Percentiles rank a stretch among this genome's conserved stretches.
Evolutionary conservation across 1,140 invertebrate species (phyloP).

Genomic region (Rhagoletis zephyria): DNA sequence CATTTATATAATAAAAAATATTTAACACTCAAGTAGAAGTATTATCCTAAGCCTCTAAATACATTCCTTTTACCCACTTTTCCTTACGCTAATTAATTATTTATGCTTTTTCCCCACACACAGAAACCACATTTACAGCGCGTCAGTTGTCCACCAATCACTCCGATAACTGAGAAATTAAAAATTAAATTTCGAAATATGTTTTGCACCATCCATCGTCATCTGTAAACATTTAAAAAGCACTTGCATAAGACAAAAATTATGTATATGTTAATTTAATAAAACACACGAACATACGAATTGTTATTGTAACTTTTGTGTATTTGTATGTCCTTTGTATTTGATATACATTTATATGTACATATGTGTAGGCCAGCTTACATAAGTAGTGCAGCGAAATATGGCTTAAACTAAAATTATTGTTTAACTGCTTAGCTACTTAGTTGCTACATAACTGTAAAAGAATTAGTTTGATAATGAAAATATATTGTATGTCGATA

Average conservation of each 20-base stretch:
- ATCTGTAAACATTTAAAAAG: not conserved
- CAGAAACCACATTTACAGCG: conserved; percentile 71
- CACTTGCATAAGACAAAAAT: not conserved
- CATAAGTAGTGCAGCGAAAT: not conserved
- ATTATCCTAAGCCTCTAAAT: not conserved
- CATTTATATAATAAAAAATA: no score
- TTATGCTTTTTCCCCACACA: conserved; percentile 53
- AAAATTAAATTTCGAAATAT: not conserved
- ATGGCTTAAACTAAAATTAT: not conserved
- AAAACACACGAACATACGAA: not conserved
- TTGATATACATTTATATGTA: not conserved
- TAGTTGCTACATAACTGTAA: no score
- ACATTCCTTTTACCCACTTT: not conserved
- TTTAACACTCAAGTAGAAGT: no score
- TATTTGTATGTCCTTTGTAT: not conserved
- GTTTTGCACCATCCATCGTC: not conserved
- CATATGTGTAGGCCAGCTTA: not conserved
- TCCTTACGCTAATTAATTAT: not conserved
- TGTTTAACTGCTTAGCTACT: not conserved
- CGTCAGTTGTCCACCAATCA: conserved; percentile 70
- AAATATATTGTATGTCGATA: no score
- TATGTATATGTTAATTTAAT: not conserved
- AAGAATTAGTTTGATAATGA: no score
- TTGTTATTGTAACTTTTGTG: not conserved
- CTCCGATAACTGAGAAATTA: conserved; percentile 60